Percentiles rank a stretch among this genome's conserved stretches.
phyloP scores from a whole-genome alignment of 2,888 invertebrate genomes.

The Agrochola lota region DNA sequence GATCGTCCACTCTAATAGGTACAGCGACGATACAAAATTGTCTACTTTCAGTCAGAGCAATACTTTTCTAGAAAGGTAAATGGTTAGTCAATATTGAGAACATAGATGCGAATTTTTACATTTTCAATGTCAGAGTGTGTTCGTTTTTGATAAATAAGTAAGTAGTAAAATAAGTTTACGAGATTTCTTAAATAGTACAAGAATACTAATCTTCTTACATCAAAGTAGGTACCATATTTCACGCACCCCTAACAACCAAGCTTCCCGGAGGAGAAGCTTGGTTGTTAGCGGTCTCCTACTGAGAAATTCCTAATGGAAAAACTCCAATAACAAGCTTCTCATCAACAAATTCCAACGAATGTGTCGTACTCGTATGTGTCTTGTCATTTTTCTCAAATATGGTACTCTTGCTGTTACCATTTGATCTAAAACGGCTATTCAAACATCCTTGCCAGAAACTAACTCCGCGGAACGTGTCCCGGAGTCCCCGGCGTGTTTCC shows the following conservation, averaged over 20 bases:
- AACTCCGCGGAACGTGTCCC: slow-evolving; percentile 25
- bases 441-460: slow-evolving; percentile 9
- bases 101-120: neutral
- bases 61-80: slow-evolving; percentile 12
- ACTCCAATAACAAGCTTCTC: neutral
- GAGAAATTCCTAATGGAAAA: neutral
- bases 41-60: slow-evolving; percentile 3
- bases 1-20: slow-evolving; percentile 36
- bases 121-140: neutral
- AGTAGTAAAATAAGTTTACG: neutral
- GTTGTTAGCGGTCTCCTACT: no score
- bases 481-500: slow-evolving; percentile 31
- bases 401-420: neutral
- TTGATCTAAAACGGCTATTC: slow-evolving; percentile 4
- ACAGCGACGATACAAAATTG: slow-evolving; percentile 8
- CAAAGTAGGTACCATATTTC: no score
- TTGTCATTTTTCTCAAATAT: neutral
- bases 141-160: neutral
- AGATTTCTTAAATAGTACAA: neutral
- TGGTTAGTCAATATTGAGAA: neutral
- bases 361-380: neutral
- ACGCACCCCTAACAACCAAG: no score
- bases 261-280: no score
- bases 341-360: slow-evolving; percentile 7
- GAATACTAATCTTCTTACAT: no score